These are phyloP conservation scores for Cynocephalus volans DNA, from an alignment of 2,113 vertebrate species.

Conservation along the genomic window DNA sequence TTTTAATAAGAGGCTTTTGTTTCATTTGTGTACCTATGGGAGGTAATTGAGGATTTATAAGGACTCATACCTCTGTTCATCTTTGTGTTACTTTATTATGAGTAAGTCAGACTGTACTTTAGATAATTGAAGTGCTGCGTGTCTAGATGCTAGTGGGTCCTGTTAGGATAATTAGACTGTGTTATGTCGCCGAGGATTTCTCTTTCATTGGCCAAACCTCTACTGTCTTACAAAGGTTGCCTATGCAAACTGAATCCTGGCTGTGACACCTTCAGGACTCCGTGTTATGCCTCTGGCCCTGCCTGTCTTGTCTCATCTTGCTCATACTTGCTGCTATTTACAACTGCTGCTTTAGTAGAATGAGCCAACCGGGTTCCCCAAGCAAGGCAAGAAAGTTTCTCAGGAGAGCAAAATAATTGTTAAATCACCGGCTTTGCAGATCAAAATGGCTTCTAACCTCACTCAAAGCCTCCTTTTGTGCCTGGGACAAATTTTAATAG, in stretches of 20 bases:
- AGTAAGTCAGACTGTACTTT: background rate
- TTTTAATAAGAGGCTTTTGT: slow-evolving; percentile 13
- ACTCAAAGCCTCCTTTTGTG: slow-evolving; percentile 66
- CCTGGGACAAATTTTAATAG: slow-evolving; percentile 61
- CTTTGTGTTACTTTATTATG: slow-evolving; percentile 16
- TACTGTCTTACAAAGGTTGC: slow-evolving; percentile 38
- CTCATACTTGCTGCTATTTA: slow-evolving; percentile 45
- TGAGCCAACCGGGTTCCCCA: background rate
- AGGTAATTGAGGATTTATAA: slow-evolving; percentile 25
- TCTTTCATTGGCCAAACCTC: slow-evolving; percentile 43
- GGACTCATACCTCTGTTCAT: background rate
- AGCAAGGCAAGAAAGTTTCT: slow-evolving; percentile 48
- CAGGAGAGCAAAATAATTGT: slow-evolving; percentile 51
- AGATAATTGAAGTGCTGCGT: background rate
- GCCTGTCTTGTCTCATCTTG: slow-evolving; percentile 35
- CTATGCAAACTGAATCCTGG: too few species aligned
- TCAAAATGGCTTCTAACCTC: slow-evolving; percentile 51
- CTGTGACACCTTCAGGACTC: background rate
- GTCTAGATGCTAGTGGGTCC: background rate
- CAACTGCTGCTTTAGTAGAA: slow-evolving; percentile 51
- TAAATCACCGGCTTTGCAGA: slow-evolving; percentile 39
- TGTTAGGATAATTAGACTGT: background rate
- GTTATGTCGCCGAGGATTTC: slow-evolving; percentile 39
- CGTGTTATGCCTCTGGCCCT: background rate
- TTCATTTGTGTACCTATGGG: background rate